phyloP scores from a whole-genome alignment of 2,797 vertebrate genomes.

The Pseudocheirus occidentalis region DNA sequence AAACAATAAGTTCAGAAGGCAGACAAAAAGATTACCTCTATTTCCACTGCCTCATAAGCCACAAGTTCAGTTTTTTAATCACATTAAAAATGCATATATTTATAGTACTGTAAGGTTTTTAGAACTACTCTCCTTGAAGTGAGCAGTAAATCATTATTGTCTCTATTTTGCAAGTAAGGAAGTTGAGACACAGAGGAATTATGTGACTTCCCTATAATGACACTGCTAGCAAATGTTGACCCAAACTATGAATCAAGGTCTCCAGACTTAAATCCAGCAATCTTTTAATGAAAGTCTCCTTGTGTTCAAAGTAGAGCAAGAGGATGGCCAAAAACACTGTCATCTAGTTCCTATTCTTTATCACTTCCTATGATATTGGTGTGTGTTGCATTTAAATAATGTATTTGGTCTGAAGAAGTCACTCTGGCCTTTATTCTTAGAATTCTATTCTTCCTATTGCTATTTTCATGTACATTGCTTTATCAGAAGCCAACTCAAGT shows the following conservation, averaged over 20 bases:
- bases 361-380: constrained; percentile 19
- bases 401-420: not conserved
- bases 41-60: not conserved
- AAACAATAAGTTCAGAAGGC: constrained; percentile 32
- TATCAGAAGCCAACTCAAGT: constrained; percentile 59
- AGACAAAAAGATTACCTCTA: not conserved
- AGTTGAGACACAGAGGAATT: not conserved
- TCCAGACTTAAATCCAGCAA: not conserved
- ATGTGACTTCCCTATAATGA: not conserved
- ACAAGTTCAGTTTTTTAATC: not conserved
- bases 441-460: constrained; percentile 46
- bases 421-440: constrained; percentile 57
- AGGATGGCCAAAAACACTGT: constrained; percentile 3
- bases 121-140: not conserved
- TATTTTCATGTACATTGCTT: constrained; percentile 55
- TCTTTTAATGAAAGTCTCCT: not conserved
- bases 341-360: constrained; percentile 13
- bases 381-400: constrained; percentile 39
- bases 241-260: not conserved
- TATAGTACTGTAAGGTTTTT: not conserved
- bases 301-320: not conserved
- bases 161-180: not conserved
- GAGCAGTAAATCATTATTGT: not conserved
- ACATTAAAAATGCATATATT: not conserved
- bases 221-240: not conserved